Percentiles rank a stretch among this genome's conserved stretches.
Conservation (phyloP, 2,888 invertebrate genomes). For the Heliconius aoede region DNA sequence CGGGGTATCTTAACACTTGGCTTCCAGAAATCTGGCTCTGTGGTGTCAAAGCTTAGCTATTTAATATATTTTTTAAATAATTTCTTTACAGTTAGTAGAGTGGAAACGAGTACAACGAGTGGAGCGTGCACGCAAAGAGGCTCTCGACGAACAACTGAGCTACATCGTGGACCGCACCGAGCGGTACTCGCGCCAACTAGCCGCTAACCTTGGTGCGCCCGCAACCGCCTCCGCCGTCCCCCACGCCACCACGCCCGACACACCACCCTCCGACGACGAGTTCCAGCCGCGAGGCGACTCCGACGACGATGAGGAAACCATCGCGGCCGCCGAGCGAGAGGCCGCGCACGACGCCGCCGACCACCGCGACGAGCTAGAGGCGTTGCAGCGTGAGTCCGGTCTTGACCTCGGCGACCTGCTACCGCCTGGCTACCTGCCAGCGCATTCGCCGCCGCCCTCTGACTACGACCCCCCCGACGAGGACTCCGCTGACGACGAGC, state of each 20-base stretch:
- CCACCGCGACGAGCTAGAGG: slow-evolving; percentile 89
- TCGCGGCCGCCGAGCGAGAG: slow-evolving; percentile 92
- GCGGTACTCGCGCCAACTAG: slow-evolving; percentile 95
- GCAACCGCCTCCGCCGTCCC: slow-evolving; percentile 55
- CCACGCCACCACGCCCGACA: slow-evolving; percentile 51
- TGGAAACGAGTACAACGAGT: slow-evolving; percentile 96
- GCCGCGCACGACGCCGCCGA: slow-evolving; percentile 82
- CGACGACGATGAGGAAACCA: slow-evolving; percentile 96
- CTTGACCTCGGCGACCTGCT: slow-evolving; percentile 94
- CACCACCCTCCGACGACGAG: slow-evolving; percentile 85
- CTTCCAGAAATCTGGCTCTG: too few species aligned
- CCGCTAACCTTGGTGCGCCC: slow-evolving; percentile 87
- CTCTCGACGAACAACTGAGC: slow-evolving; percentile 97
- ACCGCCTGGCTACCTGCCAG: slow-evolving; percentile 90
- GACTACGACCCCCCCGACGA: slow-evolving; percentile 89
- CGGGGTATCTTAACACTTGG: too few species aligned
- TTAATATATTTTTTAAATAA: neutral
- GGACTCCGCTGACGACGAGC: slow-evolving; percentile 86
- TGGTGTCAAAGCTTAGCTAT: neutral
- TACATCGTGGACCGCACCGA: slow-evolving; percentile 99
- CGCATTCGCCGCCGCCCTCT: slow-evolving; percentile 85
- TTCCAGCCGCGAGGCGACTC: slow-evolving; percentile 90
- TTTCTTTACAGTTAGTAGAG: slow-evolving; percentile 88
- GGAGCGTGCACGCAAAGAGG: slow-evolving; percentile 97
- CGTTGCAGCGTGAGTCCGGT: slow-evolving; percentile 94